These are phyloP conservation scores for Ectropis grisescens DNA, from an alignment of 1,140 invertebrate genomes.

Conservation along the genomic window DNA sequence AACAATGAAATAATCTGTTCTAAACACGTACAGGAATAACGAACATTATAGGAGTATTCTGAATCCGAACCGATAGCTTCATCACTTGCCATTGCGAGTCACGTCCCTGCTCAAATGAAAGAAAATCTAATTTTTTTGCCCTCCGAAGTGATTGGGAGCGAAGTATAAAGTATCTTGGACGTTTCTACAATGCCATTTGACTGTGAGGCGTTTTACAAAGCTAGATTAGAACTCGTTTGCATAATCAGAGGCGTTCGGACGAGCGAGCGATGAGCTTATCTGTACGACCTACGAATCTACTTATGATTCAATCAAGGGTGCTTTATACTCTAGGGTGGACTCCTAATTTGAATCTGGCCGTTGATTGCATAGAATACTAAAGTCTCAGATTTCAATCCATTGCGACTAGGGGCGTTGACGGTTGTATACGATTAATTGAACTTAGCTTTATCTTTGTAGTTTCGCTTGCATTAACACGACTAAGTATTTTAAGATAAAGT, in stretches of 20 bases:
- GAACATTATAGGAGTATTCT: constrained; percentile 20
- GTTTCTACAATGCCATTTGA: constrained; percentile 28
- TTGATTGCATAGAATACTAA: no score
- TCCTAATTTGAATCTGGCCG: no score
- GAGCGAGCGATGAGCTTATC: constrained; percentile 12
- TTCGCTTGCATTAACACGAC: no score
- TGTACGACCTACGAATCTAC: no score
- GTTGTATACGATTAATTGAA: no score
- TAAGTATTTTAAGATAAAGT: no score
- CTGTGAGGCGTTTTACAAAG: constrained; percentile 22
- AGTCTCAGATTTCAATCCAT: no score
- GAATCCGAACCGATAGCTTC: constrained; percentile 8
- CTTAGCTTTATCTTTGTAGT: no score
- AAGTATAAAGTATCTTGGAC: constrained; percentile 30
- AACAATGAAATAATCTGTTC: constrained; percentile 24
- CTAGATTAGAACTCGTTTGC: constrained; percentile 33
- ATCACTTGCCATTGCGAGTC: constrained; percentile 30
- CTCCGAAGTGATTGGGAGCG: constrained; percentile 31
- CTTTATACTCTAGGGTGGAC: no score
- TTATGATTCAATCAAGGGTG: no score
- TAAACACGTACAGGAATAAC: constrained; percentile 29
- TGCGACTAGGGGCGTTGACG: no score
- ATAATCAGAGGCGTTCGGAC: constrained; percentile 23
- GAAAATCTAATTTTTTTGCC: constrained; percentile 40
- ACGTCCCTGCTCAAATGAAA: constrained; percentile 36